Percentiles rank a stretch among this genome's conserved stretches.
Conservation (phyloP, 2,888 invertebrate species). For the Rutpela maculata region DNA sequence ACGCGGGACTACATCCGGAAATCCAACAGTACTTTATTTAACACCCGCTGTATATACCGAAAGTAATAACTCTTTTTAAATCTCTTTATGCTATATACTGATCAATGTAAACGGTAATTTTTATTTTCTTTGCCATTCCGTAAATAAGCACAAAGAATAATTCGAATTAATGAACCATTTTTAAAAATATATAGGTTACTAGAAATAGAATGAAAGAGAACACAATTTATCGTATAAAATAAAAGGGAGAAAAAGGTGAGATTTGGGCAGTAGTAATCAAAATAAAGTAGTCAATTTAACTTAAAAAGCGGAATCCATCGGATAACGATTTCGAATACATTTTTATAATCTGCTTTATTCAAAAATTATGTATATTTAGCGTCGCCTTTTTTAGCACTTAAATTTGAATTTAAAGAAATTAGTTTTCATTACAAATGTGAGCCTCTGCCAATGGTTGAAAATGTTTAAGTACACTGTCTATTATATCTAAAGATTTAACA, state of each 20-base stretch:
- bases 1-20: no score
- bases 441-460: no score
- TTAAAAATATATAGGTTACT: slow-evolving; percentile 20
- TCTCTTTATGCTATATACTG: not conserved
- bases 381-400: no score
- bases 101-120: not conserved
- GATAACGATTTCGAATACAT: not conserved
- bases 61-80: not conserved
- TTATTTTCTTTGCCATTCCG: not conserved
- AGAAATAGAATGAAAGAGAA: slow-evolving; percentile 14
- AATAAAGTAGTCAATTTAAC: slow-evolving; percentile 21
- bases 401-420: no score
- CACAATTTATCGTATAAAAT: slow-evolving; percentile 14
- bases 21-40: no score
- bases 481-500: no score
- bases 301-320: slow-evolving; percentile 8
- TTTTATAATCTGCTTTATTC: not conserved
- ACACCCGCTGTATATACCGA: no score
- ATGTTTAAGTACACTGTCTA: no score
- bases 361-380: not conserved
- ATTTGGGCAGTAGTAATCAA: slow-evolving; percentile 12
- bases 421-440: no score
- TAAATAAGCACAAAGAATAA: slow-evolving; percentile 8
- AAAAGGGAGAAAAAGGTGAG: slow-evolving; percentile 21
- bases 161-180: slow-evolving; percentile 25